phyloP scores from a whole-genome alignment of 2,888 invertebrate genomes.

The Andrena fulva region DNA sequence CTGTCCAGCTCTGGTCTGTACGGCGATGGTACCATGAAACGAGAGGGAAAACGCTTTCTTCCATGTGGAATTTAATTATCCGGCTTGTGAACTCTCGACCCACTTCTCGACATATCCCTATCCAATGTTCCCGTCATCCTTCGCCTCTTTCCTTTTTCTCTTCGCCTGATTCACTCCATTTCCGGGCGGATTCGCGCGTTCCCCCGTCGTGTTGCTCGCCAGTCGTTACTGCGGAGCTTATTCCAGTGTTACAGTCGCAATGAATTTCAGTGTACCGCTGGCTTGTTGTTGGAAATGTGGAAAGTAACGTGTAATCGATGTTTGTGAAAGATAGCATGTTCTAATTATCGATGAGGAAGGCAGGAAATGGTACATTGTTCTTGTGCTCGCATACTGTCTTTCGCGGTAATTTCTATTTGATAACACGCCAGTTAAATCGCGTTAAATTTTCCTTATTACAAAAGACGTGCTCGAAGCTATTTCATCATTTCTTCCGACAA shows the following conservation, averaged over 20 bases:
- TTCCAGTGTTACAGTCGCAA: background rate
- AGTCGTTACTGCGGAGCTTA: constrained; percentile 12
- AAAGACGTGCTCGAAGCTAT: background rate
- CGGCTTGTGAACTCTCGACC: constrained; percentile 81
- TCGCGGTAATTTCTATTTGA: background rate
- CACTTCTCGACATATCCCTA: constrained; percentile 71
- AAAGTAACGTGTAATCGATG: background rate
- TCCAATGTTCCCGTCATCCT: constrained; percentile 46
- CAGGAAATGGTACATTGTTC: constrained; percentile 23
- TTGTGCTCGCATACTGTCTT: background rate
- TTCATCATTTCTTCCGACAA: background rate
- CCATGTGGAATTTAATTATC: constrained; percentile 81
- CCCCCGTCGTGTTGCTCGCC: constrained; percentile 2
- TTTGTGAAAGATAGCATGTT: background rate
- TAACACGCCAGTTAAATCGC: background rate
- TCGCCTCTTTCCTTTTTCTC: constrained; percentile 32
- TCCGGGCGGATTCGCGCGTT: constrained; percentile 29
- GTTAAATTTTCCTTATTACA: constrained; percentile 20
- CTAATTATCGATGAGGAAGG: constrained; percentile 19
- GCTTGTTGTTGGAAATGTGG: background rate
- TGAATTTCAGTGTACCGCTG: background rate
- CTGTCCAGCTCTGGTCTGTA: constrained; percentile 38
- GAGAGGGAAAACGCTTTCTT: constrained; percentile 83
- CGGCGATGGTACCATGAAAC: constrained; percentile 64
- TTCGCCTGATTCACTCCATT: constrained; percentile 38